These are phyloP conservation scores for Megalonaias nervosa DNA, from an alignment of 1,140 invertebrate genomes.

Conservation along the genomic window DNA sequence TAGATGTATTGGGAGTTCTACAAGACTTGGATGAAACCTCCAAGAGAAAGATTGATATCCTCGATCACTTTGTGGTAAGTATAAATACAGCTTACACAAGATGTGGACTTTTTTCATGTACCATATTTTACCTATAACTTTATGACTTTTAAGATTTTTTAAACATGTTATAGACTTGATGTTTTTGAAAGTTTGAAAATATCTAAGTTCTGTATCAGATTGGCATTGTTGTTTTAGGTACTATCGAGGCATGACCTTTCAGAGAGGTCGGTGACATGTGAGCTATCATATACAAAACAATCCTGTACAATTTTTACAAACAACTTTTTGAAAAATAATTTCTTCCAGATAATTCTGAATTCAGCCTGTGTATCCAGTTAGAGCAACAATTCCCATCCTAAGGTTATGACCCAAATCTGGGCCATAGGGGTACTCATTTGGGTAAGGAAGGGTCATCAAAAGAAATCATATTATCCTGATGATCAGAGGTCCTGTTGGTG, in stretches of 20 bases:
- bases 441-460: too few relatives aligned
- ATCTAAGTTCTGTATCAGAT: not conserved
- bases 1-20: slow-evolving; percentile 78
- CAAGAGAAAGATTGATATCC: slow-evolving; percentile 78
- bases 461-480: too few relatives aligned
- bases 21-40: slow-evolving; percentile 83
- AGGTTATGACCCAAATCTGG: too few relatives aligned
- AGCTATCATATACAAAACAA: too few relatives aligned
- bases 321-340: too few relatives aligned
- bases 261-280: too few relatives aligned
- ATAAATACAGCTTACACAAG: not conserved
- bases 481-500: too few relatives aligned
- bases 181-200: not conserved
- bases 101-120: not conserved
- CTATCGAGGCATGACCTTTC: not conserved
- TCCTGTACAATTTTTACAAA: too few relatives aligned
- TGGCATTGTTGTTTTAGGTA: not conserved
- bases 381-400: too few relatives aligned
- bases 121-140: not conserved
- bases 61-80: slow-evolving; percentile 79
- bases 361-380: too few relatives aligned
- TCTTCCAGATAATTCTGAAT: too few relatives aligned
- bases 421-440: too few relatives aligned
- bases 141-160: not conserved
- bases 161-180: not conserved